Evolutionary conservation across 1,140 invertebrate genomes (phyloP), one percentile per base, ranked within the genome.

Genomic region (Tetragonula clypearis): DNA sequence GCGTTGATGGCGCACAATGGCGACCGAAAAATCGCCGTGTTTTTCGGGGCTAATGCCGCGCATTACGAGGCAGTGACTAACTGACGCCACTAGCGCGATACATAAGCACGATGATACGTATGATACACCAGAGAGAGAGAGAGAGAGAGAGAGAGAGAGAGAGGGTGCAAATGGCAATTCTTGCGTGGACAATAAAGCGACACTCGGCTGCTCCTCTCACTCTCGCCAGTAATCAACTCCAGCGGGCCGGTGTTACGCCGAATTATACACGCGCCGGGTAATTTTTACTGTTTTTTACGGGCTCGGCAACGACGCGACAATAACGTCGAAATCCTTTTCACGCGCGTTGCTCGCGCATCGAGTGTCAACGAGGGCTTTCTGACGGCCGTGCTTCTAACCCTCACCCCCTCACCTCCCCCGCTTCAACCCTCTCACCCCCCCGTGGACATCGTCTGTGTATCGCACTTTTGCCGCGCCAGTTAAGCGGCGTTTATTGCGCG

Each of bases 101-200:
- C 21, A n/a, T 23, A n/a, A 35, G 35, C 35, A 35, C 35, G 35
- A 35, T 23, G 21, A n/a, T 62, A 55, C 14, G 6, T 56, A 56
- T 15, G 3, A 14, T 56, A 17, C 41, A 49, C 0, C 41, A 49
- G 41, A 49, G 41, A 41, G 41, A 41, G 41, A 41, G 41, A 41
- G 41, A 41, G 41, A 41, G 41, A 41, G 41, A 41, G 41, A 41
- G 41, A 41, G 41, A 41, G 41, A 49, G 41, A 49, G 41, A 6
- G 41, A 6, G 41, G 5, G 8, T 49, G 9, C 41, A 8, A 49
- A 49, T 49, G 53, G 75, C 72, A 82, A 85, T 82, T 90, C 66
- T 88, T 88, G 41, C 78, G 60, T 81, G 75, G 41, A 86, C 78
- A 86, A 84, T 84, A 86, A 88, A 88, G 68, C 74, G 77, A 65